Base-by-base conservation (phyloP, 2,888 invertebrate genomes). In the Cremastobaeus sp. region DNA sequence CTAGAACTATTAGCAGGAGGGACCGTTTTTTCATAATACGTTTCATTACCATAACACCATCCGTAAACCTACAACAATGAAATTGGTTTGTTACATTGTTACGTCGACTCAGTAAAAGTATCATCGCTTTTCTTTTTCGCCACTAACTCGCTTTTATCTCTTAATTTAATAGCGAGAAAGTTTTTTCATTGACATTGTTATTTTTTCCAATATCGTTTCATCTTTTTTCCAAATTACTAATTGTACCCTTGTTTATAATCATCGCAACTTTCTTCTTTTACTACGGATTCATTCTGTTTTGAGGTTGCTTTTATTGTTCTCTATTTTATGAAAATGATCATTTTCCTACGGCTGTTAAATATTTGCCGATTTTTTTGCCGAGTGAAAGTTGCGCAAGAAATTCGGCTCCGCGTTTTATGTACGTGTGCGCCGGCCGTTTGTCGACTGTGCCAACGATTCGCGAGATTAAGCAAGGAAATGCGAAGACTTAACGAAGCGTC, bases 381-480 rank as follows among this genome's bases (percentile, higher is more conserved):
- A 41, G 76, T 69, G 72, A 76, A 76, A 76, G 76, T 69, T 47
- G 34, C 30, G 39, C 37, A 76, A 71, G 68, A 76, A 65, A 72
- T 76, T 76, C 65, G 75, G 69, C 59, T 60, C 34, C 32, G 47
- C 17, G 12, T 25, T 76, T 76, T 73, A 66, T 73, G 28, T 68
- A 64, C 59, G 66, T 50, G 45, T 50, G 60, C 50, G 37, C 39
- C 35, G 35, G 34, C 37, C 21, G 21, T 55, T 70, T 54, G 32
- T 50, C 41, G 69, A 41, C 60, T 66, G 32, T 69, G 70, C 69
- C 76, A 62, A 64, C 76, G 72, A 62, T 76, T 73, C 66, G 76
- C 72, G 69, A 76, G 72, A 72, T 76, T 72, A 76, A 76, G 69
- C 76, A 72, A 72, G 72, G 65, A 76, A 76, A 73, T 69, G 50